phyloP scores from a whole-genome alignment of 2,797 vertebrate species.

The Anomalospiza imberbis region DNA sequence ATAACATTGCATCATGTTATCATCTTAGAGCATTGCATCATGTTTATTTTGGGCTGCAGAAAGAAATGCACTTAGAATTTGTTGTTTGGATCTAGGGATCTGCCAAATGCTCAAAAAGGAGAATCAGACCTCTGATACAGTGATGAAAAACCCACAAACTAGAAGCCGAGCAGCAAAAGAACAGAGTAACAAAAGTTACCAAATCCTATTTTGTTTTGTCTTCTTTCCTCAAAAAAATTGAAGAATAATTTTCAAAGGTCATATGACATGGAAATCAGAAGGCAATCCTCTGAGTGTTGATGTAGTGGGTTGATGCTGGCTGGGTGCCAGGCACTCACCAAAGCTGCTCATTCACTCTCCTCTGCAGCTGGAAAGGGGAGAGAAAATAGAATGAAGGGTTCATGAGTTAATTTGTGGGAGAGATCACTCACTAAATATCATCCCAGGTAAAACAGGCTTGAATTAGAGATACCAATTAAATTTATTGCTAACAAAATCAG shows the following conservation, averaged over 20 bases:
- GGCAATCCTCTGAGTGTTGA: neutral
- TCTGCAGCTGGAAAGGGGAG: neutral
- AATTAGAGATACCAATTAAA: neutral
- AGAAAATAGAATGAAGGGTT: neutral
- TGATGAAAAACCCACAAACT: neutral
- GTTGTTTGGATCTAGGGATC: neutral
- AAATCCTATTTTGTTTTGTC: neutral
- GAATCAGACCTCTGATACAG: neutral
- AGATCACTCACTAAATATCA: neutral
- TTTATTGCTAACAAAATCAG: neutral
- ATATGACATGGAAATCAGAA: neutral
- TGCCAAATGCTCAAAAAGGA: neutral
- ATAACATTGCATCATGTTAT: neutral
- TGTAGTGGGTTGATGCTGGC: neutral
- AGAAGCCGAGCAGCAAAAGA: neutral
- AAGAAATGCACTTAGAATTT: neutral
- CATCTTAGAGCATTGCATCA: neutral
- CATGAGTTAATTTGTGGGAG: neutral
- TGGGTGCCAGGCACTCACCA: neutral
- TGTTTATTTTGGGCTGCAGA: neutral
- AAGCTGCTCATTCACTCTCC: neutral
- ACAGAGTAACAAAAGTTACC: neutral
- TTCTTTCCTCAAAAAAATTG: rapidly evolving
- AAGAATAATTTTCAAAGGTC: neutral
- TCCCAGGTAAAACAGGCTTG: neutral